Evolutionary conservation across 2,113 vertebrate genomes (phyloP), one percentile per base, ranked within the genome.

Genomic region (Phalacrocorax pelagicus): DNA sequence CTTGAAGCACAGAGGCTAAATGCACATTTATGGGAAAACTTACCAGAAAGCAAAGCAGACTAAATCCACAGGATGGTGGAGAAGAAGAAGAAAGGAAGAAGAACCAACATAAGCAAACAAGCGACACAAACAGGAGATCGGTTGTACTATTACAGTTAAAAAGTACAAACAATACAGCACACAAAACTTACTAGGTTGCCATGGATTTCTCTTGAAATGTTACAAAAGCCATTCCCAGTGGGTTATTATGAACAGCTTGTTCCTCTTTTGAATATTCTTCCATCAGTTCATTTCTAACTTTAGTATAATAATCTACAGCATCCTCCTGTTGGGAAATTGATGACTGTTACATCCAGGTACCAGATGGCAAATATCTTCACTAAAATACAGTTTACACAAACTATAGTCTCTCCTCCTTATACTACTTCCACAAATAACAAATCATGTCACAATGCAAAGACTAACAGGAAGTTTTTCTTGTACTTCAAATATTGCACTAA

Each of bases 141-240:
- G 18, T 27, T 79, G 62, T 36, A 82, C 23, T 66, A 30, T 20
- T 62, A 69, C 3, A 86, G 34, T 54, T 67, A 80, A 87, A 90
- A 75, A 89, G 44, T 75, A 61, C 47, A 85, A 95, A 83, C 6
- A 47, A 57, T 36, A 82, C 13, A 58, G n/a, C 40, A 86, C 65
- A 57, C 32, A 92, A 81, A 96, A 96, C 93, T 99, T 97, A 99
- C 99, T 97, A 98, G 65, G 98, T 98, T 82, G 99, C 99, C 99
- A 99, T 99, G 52, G 98, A 98, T 81, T 99, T 98, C 15, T 98
- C 98, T 95, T 99, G 98, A 90, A 99, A 98, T 19, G 99, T 99
- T 95, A 99, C 98, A 24, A 99, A 99, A 74, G 99, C 99, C 92
- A 99, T 98, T 88, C 99, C 99, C 89, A 99, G 96, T 1, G 99